Evolutionary conservation across 2,888 invertebrate genomes (phyloP), one percentile per base, ranked within the genome.

Genomic region (Galerucella calmariensis): DNA sequence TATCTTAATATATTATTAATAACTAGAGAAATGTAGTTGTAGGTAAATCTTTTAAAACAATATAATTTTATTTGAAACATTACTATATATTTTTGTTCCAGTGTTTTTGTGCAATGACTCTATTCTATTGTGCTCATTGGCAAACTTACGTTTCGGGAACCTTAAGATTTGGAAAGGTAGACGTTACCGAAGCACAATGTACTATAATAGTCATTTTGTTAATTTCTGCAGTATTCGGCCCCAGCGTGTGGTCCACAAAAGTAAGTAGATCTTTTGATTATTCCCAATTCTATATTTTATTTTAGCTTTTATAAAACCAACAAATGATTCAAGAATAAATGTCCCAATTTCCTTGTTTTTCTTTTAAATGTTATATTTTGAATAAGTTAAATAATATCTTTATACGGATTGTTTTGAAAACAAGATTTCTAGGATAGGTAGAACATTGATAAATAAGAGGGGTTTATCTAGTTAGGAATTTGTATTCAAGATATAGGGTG

Each of bases 61-160:
- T 41, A 41, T 41, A 8, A 41, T 41, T 1, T 41, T 41, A 41
- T 41, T 35, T 5, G 35, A 6, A 35, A 35, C 35, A 41, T 27
- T 27, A 27, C 27, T 16, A 51, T n/a, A 46, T 24, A 46, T 78
- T 77, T 75, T 75, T 73, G 75, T 90, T 90, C 51, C 92, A 97
- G 91, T 96, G 97, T 87, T 95, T 98, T 87, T 94, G 96, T 88
- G 97, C 97, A 44, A 95, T 97, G 90, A 94, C 96, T 48, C 89
- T 99, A 79, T 99, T 99, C 90, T 99, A 99, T 89, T 96, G 96
- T 88, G 99, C 99, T 24, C 99, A 99, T 88, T 99, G 99, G 99
- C 98, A 99, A 87, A 98, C 99, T 0, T 99, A 99, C 88, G 98
- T 99, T 58, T 98, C 99, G 77, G 99, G 97, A 65, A 96, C 96